Base-by-base conservation (phyloP, 2,113 vertebrate species). In the Sinocyclocheilus grahami region DNA sequence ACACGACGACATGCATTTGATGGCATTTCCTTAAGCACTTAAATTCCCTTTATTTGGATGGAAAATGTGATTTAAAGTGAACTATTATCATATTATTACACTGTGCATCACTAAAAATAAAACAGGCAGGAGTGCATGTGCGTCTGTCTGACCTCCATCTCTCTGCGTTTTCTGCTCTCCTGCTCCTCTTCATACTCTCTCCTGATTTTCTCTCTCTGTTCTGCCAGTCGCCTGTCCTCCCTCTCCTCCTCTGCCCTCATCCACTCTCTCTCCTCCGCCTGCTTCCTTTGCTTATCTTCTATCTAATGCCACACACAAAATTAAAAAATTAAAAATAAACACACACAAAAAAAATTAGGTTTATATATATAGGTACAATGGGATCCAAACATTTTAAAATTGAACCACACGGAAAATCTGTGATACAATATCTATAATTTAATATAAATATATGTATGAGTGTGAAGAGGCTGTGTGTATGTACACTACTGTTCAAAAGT, bases 111-210 rank as follows among this genome's bases (percentile, higher is more conserved):
- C 67, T 37, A 10, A 37, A 71, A 42, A n/a, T 74, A 74, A 2
- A 9, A 39, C 69, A 22, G 24, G 27, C 42, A 37, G 53, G 55
- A 14, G 37, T 74, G 51, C 4, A 65, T 58, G 7, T 2, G 24
- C 2, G 58, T 55, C 1, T 16, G 22, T 24, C 78, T n/a, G 16
- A 98, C 97, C 95, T 97, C 95, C 88, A 95, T 94, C 69, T 97
- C 96, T 86, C 96, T 98, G 42, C 82, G 94, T 74, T 93, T 96
- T 89, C 89, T 96, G 90, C 88, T 95, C 80, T 97, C 96, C 84
- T 96, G 95, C 39, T 99, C 97, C 39, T 97, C 96, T 85, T 97
- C 95, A n/a, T 95, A 98, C 7, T 96, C 97, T 83, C 93, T 94
- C 86, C 96, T 95, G 87, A 98, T 97, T 75, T 88, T 92, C 46